phyloP scores from a whole-genome alignment of 2,888 invertebrate genomes.

The Carpatolechia fugitivella region DNA sequence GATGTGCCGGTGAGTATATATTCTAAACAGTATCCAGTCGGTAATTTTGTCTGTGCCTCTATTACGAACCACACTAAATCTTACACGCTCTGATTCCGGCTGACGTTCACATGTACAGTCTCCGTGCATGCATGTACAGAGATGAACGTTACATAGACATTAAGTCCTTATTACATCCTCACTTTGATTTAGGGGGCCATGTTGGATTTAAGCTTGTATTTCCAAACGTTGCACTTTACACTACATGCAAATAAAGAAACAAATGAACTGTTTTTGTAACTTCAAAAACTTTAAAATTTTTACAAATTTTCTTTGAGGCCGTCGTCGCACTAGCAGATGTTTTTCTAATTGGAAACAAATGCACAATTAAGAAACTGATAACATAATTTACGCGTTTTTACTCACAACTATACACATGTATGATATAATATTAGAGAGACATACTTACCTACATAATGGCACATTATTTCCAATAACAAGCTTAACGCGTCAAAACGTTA shows the following conservation, averaged over 20 bases:
- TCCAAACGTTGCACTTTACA: background rate
- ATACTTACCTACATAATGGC: too few species aligned
- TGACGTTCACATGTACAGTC: slow-evolving; percentile 28
- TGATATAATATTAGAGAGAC: too few species aligned
- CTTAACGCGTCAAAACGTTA: background rate
- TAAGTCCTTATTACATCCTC: slow-evolving; percentile 8
- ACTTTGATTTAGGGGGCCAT: background rate
- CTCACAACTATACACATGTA: too few species aligned
- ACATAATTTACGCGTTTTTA: too few species aligned
- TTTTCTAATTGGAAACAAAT: too few species aligned
- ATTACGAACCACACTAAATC: slow-evolving; percentile 34
- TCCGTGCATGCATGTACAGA: slow-evolving; percentile 32
- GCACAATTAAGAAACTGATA: too few species aligned
- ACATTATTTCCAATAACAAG: too few species aligned
- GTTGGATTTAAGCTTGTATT: background rate
- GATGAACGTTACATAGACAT: background rate
- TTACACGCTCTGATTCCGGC: slow-evolving; percentile 34
- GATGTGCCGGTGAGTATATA: background rate
- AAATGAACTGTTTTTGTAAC: too few species aligned
- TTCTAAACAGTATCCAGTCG: background rate
- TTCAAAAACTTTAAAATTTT: too few species aligned
- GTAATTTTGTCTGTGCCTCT: slow-evolving; percentile 21
- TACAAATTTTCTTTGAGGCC: too few species aligned
- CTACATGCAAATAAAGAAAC: background rate
- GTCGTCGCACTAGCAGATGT: too few species aligned